Conservation (phyloP, 2,113 vertebrate species). For the Sebastes fasciatus region DNA sequence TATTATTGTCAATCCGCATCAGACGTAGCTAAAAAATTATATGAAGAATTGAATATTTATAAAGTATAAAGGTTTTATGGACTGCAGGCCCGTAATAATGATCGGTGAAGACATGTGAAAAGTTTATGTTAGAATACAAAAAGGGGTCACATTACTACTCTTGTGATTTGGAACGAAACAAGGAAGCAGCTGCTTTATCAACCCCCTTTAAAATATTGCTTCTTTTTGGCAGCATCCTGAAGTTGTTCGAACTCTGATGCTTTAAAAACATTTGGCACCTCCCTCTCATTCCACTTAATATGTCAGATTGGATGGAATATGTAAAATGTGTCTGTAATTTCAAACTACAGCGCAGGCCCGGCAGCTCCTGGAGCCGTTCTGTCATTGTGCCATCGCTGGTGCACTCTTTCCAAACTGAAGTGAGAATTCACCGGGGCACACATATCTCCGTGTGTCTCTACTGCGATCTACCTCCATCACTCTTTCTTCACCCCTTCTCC, state of each 20-base stretch:
- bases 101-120: conserved; percentile 43
- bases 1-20: conserved; percentile 65
- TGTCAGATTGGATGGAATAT: conserved; percentile 30
- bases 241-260: conserved; percentile 12
- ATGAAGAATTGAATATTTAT: conserved; percentile 64
- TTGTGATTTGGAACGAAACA: conserved; percentile 31
- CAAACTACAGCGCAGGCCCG: conserved; percentile 35
- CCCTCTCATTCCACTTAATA: conserved; percentile 29
- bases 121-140: conserved; percentile 49
- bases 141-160: conserved; percentile 23
- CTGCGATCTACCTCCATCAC: conserved; percentile 56
- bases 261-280: conserved; percentile 40
- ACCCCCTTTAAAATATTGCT: conserved; percentile 19
- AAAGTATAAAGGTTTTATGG: conserved; percentile 62
- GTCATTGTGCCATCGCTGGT: conserved; percentile 43
- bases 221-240: conserved; percentile 12
- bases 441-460: conserved; percentile 48
- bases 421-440: conserved; percentile 59
- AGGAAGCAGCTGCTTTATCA: conserved; percentile 12
- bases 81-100: conserved; percentile 42
- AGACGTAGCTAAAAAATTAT: conserved; percentile 44
- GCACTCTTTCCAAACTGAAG: conserved; percentile 53
- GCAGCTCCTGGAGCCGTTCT: conserved; percentile 44
- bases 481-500: conserved; percentile 56
- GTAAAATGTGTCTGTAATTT: conserved; percentile 63